Base-by-base conservation (phyloP, 2,797 vertebrate genomes). In the Columba guinea region DNA sequence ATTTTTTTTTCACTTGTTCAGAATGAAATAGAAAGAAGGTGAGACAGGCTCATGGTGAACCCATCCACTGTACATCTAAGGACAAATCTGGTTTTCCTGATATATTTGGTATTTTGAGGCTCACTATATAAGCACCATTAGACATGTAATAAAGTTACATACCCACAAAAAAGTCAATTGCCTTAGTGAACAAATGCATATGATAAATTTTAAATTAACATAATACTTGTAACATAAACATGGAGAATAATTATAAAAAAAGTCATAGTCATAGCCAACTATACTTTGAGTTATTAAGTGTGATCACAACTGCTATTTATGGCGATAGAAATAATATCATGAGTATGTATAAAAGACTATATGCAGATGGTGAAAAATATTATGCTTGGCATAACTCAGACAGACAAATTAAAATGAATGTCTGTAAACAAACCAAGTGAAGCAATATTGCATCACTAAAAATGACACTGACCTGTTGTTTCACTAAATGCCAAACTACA, bases 181-280 rank as follows among this genome's bases (percentile, higher is more conserved):
- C 11, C 78, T 95, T 60, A 83, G 55, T 2, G 0, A 90, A 62
- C 89, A 96, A 96, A 95, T 89, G 64, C n/a, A 11, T 93, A 28
- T 62, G 46, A 89, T 49, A 94, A 93, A 89, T 37, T 83, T 82
- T 85, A 73, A 96, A 95, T 26, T 96, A 68, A 79, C 87, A 94
- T 78, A 86, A 85, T 91, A 77, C 62, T 92, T 95, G 73, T 53
- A 82, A 90, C 34, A 56, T 51, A 93, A 93, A 90, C 67, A 63
- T 32, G 49, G 70, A 93, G 83, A 69, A 77, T 95, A 95, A 96
- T 96, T 96, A 95, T 64, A 67, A 93, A 97, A 97, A 94, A 81
- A 94, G 88, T 55, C 62, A 22, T 13, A 84, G 55, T 89, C 88
- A 96, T 89, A 95, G 86, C 20, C 62, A 96, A 93, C 96, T 96